Evolutionary conservation across 2,888 invertebrate species (phyloP).

Genomic region (Argynnis bischoffii): DNA sequence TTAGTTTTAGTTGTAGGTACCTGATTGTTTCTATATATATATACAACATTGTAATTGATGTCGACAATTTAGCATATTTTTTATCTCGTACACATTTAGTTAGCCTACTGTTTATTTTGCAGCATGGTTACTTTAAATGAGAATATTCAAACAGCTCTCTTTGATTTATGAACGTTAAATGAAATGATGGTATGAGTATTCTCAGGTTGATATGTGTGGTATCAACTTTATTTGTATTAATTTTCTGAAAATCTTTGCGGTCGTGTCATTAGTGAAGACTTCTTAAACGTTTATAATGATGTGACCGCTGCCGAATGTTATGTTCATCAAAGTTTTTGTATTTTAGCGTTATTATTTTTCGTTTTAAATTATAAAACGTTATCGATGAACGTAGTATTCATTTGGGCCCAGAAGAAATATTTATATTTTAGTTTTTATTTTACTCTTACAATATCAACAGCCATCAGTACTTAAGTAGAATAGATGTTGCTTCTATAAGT

Average conservation of each 20-base stretch:
- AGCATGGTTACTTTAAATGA: constrained; percentile 40
- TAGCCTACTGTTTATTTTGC: constrained; percentile 35
- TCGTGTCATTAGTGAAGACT: background rate
- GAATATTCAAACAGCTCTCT: constrained; percentile 23
- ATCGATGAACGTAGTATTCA: constrained; percentile 12
- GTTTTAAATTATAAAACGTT: background rate
- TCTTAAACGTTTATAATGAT: background rate
- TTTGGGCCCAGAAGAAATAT: background rate
- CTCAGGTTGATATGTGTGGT: background rate
- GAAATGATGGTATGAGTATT: constrained; percentile 10
- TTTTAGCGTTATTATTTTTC: background rate
- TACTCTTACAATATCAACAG: constrained; percentile 17
- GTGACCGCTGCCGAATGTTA: constrained; percentile 1
- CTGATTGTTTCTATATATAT: constrained; percentile 65
- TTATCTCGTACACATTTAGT: constrained; percentile 29
- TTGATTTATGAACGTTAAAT: background rate
- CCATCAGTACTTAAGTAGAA: constrained; percentile 25
- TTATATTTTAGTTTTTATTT: constrained; percentile 7
- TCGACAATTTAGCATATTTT: constrained; percentile 38
- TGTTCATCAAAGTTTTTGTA: background rate
- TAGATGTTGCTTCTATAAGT: constrained; percentile 24
- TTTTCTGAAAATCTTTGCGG: background rate
- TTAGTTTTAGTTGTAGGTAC: constrained; percentile 61
- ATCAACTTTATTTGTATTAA: constrained; percentile 2
- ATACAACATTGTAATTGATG: constrained; percentile 37